These are phyloP conservation scores for Chromobotia macracanthus DNA, from an alignment of 2,797 vertebrate genomes.

Conservation along the genomic window DNA sequence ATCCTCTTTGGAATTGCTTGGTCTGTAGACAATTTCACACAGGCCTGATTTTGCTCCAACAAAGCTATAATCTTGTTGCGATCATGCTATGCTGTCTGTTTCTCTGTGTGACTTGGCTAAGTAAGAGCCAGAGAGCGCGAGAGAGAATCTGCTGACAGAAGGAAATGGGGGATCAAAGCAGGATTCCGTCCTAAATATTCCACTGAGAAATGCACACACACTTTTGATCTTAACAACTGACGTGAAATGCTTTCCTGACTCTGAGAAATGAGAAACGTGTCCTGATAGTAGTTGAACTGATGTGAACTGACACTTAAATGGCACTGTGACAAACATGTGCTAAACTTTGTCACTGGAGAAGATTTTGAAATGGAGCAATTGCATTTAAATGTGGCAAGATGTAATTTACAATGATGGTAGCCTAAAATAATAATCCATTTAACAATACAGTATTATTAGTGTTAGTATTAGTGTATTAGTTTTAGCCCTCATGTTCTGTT, in stretches of 20 bases:
- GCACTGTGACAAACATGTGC: slow-evolving; percentile 3
- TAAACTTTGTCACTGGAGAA: slow-evolving; percentile 5
- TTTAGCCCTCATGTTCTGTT: background rate
- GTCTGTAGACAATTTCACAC: slow-evolving; percentile 54
- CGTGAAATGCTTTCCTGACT: slow-evolving; percentile 32
- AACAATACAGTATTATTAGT: background rate
- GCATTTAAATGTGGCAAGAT: background rate
- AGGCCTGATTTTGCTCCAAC: slow-evolving; percentile 45
- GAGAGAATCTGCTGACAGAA: slow-evolving; percentile 48
- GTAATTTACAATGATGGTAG: background rate
- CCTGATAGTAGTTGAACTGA: slow-evolving; percentile 27
- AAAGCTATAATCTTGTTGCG: slow-evolving; percentile 48
- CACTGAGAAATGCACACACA: slow-evolving; percentile 38
- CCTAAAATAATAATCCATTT: background rate
- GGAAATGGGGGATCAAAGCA: slow-evolving; percentile 53
- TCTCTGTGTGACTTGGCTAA: slow-evolving; percentile 25
- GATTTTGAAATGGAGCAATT: slow-evolving; percentile 2
- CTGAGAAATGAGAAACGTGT: slow-evolving; percentile 30
- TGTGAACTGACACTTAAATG: slow-evolving; percentile 41
- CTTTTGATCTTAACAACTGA: slow-evolving; percentile 59
- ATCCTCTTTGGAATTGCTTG: slow-evolving; percentile 45
- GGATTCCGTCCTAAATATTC: slow-evolving; percentile 44
- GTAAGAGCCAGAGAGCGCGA: slow-evolving; percentile 5
- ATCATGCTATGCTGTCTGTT: slow-evolving; percentile 41
- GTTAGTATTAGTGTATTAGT: background rate